A percentile compares a stretch with the other conserved stretches of the same genome.
Evolutionary conservation across 2,113 vertebrate species (phyloP).

Genomic region (Colius striatus): DNA sequence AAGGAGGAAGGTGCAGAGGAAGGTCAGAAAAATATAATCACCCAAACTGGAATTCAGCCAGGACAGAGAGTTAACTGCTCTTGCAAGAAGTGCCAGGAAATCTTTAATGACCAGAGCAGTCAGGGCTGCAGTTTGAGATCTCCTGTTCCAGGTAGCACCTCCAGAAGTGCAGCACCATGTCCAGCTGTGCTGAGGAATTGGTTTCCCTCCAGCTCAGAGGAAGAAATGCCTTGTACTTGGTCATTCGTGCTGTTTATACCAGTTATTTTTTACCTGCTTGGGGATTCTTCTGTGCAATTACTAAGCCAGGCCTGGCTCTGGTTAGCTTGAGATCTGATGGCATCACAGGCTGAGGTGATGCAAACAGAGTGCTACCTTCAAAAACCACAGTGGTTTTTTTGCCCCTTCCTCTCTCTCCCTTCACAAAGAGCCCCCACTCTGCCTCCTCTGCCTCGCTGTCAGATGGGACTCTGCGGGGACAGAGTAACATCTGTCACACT

Average conservation of each 20-base stretch:
- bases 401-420: background rate
- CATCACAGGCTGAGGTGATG: background rate
- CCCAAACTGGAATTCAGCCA: conserved; percentile 58
- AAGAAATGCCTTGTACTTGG: background rate
- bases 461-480: background rate
- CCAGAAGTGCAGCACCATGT: background rate
- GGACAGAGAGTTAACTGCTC: conserved; percentile 7
- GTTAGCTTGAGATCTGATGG: background rate
- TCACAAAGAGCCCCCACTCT: background rate
- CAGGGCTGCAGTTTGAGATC: conserved; percentile 1
- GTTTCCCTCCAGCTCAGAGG: background rate
- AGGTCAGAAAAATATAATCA: conserved; percentile 57
- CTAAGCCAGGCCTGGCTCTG: background rate
- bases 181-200: conserved; percentile 27
- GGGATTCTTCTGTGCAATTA: conserved; percentile 23
- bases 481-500: conserved; percentile 16
- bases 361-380: background rate
- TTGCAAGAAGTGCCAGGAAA: conserved; percentile 45
- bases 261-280: background rate
- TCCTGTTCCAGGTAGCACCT: background rate
- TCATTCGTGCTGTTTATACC: background rate
- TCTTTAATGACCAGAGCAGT: conserved; percentile 42
- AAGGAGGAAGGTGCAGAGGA: conserved; percentile 17
- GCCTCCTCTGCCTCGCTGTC: background rate
- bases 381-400: background rate